Percentiles rank a stretch among this genome's conserved stretches.
phyloP scores from a whole-genome alignment of 1,140 invertebrate genomes.

The Lepidurus packardi region DNA sequence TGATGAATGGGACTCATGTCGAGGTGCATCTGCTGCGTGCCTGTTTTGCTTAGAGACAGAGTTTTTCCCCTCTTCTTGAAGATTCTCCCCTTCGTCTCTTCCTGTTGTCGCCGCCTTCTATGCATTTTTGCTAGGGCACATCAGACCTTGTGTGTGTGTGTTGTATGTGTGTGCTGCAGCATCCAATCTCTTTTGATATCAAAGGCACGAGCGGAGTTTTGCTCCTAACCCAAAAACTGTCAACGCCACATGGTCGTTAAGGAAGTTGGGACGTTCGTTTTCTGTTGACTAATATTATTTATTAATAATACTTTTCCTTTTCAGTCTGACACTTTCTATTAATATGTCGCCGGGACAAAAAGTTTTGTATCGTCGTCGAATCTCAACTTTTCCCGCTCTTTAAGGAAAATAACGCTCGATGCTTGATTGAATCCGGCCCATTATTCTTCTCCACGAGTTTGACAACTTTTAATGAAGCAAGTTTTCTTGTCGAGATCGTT shows the following conservation, averaged over 20 bases:
- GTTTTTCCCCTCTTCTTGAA: background rate
- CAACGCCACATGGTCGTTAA: constrained; percentile 7
- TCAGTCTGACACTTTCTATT: background rate
- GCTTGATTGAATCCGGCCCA: background rate
- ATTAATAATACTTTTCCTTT: background rate
- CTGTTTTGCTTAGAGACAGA: background rate
- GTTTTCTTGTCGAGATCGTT: background rate
- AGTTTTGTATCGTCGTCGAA: background rate
- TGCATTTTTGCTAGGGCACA: background rate
- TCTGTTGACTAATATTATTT: no score
- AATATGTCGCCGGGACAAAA: background rate
- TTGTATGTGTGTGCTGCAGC: background rate
- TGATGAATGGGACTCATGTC: background rate
- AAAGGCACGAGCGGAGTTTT: background rate
- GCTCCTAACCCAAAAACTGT: background rate
- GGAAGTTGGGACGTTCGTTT: background rate
- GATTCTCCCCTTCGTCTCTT: background rate
- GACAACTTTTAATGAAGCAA: background rate
- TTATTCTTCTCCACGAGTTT: background rate
- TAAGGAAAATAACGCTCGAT: background rate
- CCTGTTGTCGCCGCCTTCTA: background rate
- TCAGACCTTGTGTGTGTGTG: background rate
- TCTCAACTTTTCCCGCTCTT: background rate
- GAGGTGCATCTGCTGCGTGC: background rate
- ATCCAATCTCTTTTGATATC: constrained; percentile 20